These are phyloP conservation scores for Sus scrofa DNA, from an alignment of 2,113 vertebrate species.

Conservation along the genomic window DNA sequence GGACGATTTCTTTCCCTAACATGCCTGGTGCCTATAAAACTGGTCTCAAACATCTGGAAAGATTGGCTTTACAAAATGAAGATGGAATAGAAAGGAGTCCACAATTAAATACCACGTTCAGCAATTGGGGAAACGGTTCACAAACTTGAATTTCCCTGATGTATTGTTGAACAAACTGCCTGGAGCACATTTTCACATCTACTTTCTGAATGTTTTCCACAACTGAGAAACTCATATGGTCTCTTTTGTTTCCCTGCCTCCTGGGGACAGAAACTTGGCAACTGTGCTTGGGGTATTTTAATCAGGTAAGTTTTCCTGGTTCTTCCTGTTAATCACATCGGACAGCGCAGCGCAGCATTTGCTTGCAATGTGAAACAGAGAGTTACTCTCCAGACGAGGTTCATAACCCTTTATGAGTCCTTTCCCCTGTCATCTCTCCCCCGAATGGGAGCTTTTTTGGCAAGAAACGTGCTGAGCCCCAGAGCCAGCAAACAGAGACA, in stretches of 20 bases:
- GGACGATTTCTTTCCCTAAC: constrained; percentile 85
- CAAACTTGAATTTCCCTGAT: constrained; percentile 87
- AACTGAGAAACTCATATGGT: constrained; percentile 84
- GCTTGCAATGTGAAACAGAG: constrained; percentile 81
- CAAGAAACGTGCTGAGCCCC: constrained; percentile 68
- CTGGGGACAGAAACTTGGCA: constrained; percentile 86
- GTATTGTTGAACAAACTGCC: constrained; percentile 87
- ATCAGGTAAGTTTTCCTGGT: constrained; percentile 87
- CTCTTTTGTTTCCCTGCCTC: constrained; percentile 74
- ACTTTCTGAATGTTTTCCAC: constrained; percentile 86
- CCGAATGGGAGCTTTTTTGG: constrained; percentile 72
- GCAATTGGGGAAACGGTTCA: constrained; percentile 83
- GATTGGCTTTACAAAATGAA: constrained; percentile 86
- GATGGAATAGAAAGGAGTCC: constrained; percentile 86
- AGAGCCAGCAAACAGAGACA: constrained; percentile 69
- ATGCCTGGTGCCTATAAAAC: constrained; percentile 87
- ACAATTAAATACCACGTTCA: constrained; percentile 86
- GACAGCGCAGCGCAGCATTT: constrained; percentile 81
- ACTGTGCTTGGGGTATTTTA: constrained; percentile 81
- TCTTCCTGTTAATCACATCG: constrained; percentile 84
- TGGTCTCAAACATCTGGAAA: constrained; percentile 87
- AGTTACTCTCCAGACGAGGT: constrained; percentile 76
- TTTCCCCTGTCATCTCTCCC: constrained; percentile 52
- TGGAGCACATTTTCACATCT: constrained; percentile 87
- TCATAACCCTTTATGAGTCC: constrained; percentile 79